Evolutionary conservation across 1,140 invertebrate genomes (phyloP), one percentile per base, ranked within the genome.

Genomic region (Drosophila ercepeae): DNA sequence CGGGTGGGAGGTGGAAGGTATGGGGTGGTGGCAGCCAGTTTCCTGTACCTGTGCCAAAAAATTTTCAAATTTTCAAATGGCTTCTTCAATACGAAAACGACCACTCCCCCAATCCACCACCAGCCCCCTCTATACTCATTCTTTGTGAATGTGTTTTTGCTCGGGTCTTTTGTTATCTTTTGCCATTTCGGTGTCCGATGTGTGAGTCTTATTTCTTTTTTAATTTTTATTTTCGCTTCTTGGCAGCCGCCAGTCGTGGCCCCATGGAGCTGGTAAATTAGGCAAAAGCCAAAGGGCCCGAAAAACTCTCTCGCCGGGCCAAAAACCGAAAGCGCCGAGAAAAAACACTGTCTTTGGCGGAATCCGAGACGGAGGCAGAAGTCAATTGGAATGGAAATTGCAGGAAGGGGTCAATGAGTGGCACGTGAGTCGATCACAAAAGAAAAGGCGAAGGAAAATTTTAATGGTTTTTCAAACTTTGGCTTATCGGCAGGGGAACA

Each of bases 61-160:
- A 75, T 88, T 89, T 86, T 89, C 82, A 86, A 86, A 86, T 86
- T 86, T 86, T 86, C 82, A 88, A 86, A 86, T 86, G 82, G 82
- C 82, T 86, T 86, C 82, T 86, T 86, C 82, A 86, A 86, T 88
- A 75, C 58, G 49, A 36, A 29, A 5, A 18, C 32, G 44, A 32
- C 9, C 29, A 9, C 2, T 3, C 59, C 51, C 18, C 29, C 18
- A 29, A 3, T 1, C 8, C n/a, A n/a, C n/a, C n/a, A n/a, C n/a
- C n/a, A n/a, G n/a, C 14, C 25, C 21, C 32, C 32, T 19, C 19
- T 41, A 18, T 45, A 11, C 57, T 54, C 41, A 49, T 55, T 67
- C 58, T 46, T 75, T 49, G 64, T 51, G 69, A 67, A 59, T 75
- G 53, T 77, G 57, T 60, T 57, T 50, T 54, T 54, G 32, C 29